Percentiles rank a stretch among this genome's conserved stretches.
These are phyloP conservation scores for Scaptodrosophila latifasciaeformis DNA, from an alignment of 2,888 invertebrate genomes.

Conservation along the genomic window DNA sequence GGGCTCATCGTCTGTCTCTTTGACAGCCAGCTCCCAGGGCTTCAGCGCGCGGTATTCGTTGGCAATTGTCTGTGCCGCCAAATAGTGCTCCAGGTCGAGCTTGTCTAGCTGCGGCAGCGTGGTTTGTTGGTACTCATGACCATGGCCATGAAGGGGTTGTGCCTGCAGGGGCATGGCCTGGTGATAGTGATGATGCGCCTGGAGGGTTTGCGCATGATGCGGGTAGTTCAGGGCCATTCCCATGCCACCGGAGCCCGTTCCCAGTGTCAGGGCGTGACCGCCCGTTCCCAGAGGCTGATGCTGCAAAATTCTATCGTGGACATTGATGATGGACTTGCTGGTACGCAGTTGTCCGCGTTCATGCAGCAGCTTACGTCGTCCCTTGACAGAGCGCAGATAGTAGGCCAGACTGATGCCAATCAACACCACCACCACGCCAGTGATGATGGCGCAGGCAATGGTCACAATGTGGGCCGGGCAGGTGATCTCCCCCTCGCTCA, in stretches of 20 bases:
- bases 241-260: constrained; percentile 25
- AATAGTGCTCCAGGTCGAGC: constrained; percentile 74
- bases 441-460: constrained; percentile 75
- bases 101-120: constrained; percentile 72
- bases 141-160: constrained; percentile 23
- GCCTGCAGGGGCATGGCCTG: constrained; percentile 61
- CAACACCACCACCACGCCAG: constrained; percentile 72
- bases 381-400: constrained; percentile 73
- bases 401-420: constrained; percentile 73
- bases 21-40: constrained; percentile 75
- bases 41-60: constrained; percentile 75
- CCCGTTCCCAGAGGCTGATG: constrained; percentile 68
- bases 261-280: constrained; percentile 55
- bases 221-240: constrained; percentile 62
- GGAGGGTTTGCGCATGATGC: constrained; percentile 65
- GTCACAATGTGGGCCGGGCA: constrained; percentile 75
- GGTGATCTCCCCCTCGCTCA: constrained; percentile 74
- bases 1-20: constrained; percentile 72
- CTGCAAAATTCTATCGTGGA: constrained; percentile 74
- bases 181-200: constrained; percentile 67
- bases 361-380: constrained; percentile 72
- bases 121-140: constrained; percentile 63
- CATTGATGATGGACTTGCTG: constrained; percentile 74
- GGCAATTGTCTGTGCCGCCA: constrained; percentile 74
- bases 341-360: constrained; percentile 70